Conservation (phyloP, 2,888 invertebrate genomes). For the Drosophila melanosoma region DNA sequence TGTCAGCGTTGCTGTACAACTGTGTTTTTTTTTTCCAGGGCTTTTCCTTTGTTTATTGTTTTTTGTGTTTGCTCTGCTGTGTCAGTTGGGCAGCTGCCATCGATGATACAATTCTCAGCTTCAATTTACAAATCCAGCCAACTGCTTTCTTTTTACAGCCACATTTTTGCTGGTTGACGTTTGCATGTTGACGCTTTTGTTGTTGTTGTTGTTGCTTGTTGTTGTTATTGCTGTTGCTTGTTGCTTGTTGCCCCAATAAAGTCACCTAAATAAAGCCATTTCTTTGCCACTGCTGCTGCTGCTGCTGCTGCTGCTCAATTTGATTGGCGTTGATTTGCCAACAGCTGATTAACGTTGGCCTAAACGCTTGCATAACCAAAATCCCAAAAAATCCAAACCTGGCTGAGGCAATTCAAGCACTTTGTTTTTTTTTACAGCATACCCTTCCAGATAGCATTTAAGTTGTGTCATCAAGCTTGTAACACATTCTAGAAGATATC, state of each 20-base stretch:
- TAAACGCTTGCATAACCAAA: constrained; percentile 55
- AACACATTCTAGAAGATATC: background rate
- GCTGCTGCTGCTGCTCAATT: background rate
- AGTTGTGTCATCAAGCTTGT: background rate
- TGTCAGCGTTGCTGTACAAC: constrained; percentile 51
- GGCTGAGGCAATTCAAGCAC: constrained; percentile 9
- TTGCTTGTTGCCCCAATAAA: constrained; percentile 19
- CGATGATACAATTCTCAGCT: constrained; percentile 45
- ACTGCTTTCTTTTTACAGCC: constrained; percentile 46
- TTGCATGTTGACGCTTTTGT: constrained; percentile 8
- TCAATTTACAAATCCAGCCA: constrained; percentile 49
- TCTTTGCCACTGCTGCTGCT: background rate
- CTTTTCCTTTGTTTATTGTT: constrained; percentile 16
- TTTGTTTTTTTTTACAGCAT: constrained; percentile 1
- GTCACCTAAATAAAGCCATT: constrained; percentile 25
- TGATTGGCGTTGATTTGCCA: constrained; percentile 67
- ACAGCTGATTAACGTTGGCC: constrained; percentile 63
- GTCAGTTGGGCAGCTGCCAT: constrained; percentile 41
- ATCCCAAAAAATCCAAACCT: constrained; percentile 19
- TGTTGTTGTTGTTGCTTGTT: constrained; percentile 1
- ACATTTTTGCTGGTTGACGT: constrained; percentile 1
- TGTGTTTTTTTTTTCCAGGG: constrained; percentile 36
- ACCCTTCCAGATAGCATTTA: background rate
- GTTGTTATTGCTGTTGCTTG: background rate
- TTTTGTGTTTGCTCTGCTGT: background rate